A percentile compares a stretch with the other conserved stretches of the same genome.
These are phyloP conservation scores for Contarinia nasturtii DNA, from an alignment of 1,140 invertebrate genomes.

Conservation along the genomic window DNA sequence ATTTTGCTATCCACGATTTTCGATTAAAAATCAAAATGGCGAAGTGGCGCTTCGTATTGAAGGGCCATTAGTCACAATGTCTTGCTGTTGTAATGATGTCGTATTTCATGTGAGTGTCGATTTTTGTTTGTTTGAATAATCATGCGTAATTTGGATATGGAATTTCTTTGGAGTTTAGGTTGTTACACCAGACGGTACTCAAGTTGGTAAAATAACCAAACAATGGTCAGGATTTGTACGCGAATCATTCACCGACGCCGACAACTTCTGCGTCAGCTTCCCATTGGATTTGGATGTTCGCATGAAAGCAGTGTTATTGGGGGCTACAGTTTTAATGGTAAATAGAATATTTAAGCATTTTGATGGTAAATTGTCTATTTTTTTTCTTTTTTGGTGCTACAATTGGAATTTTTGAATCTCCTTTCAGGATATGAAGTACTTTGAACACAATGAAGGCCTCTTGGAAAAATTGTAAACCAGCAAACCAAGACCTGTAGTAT, in stretches of 20 bases:
- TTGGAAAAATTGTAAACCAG: too few relatives aligned
- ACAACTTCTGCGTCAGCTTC: slow-evolving; percentile 61
- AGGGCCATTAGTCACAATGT: slow-evolving; percentile 64
- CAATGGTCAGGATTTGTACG: slow-evolving; percentile 50
- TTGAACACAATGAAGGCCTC: too few relatives aligned
- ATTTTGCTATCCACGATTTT: slow-evolving; percentile 53
- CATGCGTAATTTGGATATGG: too few relatives aligned
- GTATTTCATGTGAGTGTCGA: slow-evolving; percentile 51
- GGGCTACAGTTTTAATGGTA: slow-evolving; percentile 23
- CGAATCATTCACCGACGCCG: slow-evolving; percentile 54
- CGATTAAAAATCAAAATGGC: slow-evolving; percentile 56
- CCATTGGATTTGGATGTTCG: slow-evolving; percentile 62
- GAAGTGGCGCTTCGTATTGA: slow-evolving; percentile 62
- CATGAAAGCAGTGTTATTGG: slow-evolving; percentile 62
- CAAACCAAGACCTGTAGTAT: too few relatives aligned
- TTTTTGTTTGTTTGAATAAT: neutral
- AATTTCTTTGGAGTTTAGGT: slow-evolving; percentile 30
- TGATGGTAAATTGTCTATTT: too few relatives aligned
- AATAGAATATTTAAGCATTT: too few relatives aligned
- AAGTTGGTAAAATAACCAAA: slow-evolving; percentile 58
- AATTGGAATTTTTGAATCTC: too few relatives aligned
- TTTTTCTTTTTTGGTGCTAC: too few relatives aligned
- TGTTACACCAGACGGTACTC: slow-evolving; percentile 37
- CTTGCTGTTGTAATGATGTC: slow-evolving; percentile 78
- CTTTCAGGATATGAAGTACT: too few relatives aligned